Conservation (phyloP, 2,888 invertebrate genomes). For the Halocaridina rubra region DNA sequence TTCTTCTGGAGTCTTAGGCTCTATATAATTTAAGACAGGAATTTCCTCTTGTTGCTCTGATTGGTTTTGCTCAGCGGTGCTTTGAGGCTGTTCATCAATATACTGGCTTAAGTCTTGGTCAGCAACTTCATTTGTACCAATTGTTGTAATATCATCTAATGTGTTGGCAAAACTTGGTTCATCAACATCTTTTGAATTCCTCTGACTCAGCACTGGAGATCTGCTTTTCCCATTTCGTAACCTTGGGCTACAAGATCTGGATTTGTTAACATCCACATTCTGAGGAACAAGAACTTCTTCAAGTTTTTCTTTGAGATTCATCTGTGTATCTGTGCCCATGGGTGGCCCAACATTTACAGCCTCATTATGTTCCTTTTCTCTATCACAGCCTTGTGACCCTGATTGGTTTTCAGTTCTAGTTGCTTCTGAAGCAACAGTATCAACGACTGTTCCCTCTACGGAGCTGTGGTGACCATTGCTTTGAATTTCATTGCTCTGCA, state of each 20-base stretch:
- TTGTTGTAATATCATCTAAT: slow-evolving; percentile 57
- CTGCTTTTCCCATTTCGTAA: neutral
- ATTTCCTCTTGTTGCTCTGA: slow-evolving; percentile 1
- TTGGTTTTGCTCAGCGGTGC: neutral
- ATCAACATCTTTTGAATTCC: slow-evolving; percentile 48
- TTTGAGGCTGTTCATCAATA: slow-evolving; percentile 29
- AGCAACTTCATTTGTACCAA: slow-evolving; percentile 61
- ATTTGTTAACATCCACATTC: slow-evolving; percentile 2
- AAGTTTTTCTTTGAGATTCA: slow-evolving; percentile 2
- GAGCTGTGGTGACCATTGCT: slow-evolving; percentile 26
- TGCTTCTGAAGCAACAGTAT: slow-evolving; percentile 35
- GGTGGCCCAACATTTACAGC: slow-evolving; percentile 32
- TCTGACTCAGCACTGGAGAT: slow-evolving; percentile 29
- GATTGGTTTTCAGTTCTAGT: slow-evolving; percentile 36
- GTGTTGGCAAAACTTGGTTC: slow-evolving; percentile 62
- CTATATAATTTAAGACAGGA: slow-evolving; percentile 27
- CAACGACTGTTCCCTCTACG: slow-evolving; percentile 41
- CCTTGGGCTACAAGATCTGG: slow-evolving; percentile 34
- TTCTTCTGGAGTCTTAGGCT: slow-evolving; percentile 19
- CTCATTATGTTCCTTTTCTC: neutral
- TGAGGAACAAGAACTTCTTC: neutral
- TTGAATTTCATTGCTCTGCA: neutral
- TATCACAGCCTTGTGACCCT: slow-evolving; percentile 17
- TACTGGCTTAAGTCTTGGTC: slow-evolving; percentile 56
- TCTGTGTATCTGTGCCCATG: neutral